Evolutionary conservation across 2,113 vertebrate species (phyloP), one percentile per base, ranked within the genome.

Genomic region (Eulemur macaco): DNA sequence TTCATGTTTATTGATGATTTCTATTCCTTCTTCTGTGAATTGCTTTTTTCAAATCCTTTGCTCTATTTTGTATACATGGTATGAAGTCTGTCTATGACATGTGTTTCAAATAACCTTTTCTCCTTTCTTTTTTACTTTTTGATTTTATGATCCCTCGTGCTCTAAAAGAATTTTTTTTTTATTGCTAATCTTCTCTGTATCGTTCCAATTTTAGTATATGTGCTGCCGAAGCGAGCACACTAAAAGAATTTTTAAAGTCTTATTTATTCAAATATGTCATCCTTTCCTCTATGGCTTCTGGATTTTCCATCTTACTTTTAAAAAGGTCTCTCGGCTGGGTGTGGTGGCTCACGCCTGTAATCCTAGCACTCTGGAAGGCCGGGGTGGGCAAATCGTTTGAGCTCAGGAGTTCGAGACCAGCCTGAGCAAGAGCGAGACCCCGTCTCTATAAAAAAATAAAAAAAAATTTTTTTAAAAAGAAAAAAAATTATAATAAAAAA

Each of bases 191-290:
- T 39, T 39, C 39, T 39, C 39, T 39, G 39, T 39, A 39, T 39
- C 39, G 39, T 39, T 39, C 39, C 39, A 39, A 39, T 39, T 39
- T 39, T 39, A 39, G 39, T 39, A 39, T 39, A 39, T 39, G 39
- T 39, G 39, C 39, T 39, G 39, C 39, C 39, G 39, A 39, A 39
- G 39, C 39, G 39, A 39, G 39, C 39, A 39, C 39, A 39, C 15
- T 45, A 56, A 37, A 50, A 68, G 8, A 74, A 47, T 88, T 82
- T 56, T 20, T 27, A 76, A 42, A 10, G 42, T 45, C 47, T 73
- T 90, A 15, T 64, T 80, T 60, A 66, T 89, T 96, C n/a, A 74
- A 81, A 91, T 86, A 14, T 86, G 45, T 74, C 68, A 76, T 50
- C 21, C 80, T 80, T 89, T 83, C 31, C 13, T 69, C 60, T 27